Evolutionary conservation across 2,888 invertebrate genomes (phyloP), one percentile per base, ranked within the genome.

Genomic region (Serrognathus titanus): DNA sequence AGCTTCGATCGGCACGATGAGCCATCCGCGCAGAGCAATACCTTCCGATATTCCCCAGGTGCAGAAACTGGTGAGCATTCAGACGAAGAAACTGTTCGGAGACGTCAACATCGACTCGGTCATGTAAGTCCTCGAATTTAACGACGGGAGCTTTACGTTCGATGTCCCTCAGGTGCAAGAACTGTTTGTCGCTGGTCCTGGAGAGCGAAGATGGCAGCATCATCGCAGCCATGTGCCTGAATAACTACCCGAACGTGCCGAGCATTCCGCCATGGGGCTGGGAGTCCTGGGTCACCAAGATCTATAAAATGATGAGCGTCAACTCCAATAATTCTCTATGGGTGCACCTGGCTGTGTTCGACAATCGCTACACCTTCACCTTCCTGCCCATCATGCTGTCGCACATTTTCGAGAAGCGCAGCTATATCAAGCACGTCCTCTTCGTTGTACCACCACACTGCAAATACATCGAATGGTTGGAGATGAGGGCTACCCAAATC

Each of bases 311-410:
- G 61, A 60, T 61, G 16, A 20, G 24, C 51, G 66, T 83, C 60
- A 80, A 75, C 45, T 69, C 81, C 13, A 74, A 81, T 9, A 85
- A 86, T 67, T 81, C 84, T 0, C 68, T 85, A 41, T 88, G 86
- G 75, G 70, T 88, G 41, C 84, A 85, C 67, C 70, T 85, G 58
- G 67, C 84, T 9, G 82, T 83, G 48, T 86, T 82, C 82, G 78
- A 83, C 58, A 71, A 75, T 2, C 69, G 72, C 1, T 81, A 80
- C 64, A 69, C 67, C 3, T 62, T 67, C 20, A 47, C 62, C 0
- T 81, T 80, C 63, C 63, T 80, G 38, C 63, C 67, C 49, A 71
- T 74, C 1, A 66, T 81, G 1, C 57, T 81, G 13, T 69, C 72
- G 53, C 73, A 80, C 1, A 63, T 85, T 41, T 86, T 85, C 69